These are phyloP conservation scores for Cryptosula pallasiana DNA, from an alignment of 2,888 invertebrate genomes.

Conservation along the genomic window DNA sequence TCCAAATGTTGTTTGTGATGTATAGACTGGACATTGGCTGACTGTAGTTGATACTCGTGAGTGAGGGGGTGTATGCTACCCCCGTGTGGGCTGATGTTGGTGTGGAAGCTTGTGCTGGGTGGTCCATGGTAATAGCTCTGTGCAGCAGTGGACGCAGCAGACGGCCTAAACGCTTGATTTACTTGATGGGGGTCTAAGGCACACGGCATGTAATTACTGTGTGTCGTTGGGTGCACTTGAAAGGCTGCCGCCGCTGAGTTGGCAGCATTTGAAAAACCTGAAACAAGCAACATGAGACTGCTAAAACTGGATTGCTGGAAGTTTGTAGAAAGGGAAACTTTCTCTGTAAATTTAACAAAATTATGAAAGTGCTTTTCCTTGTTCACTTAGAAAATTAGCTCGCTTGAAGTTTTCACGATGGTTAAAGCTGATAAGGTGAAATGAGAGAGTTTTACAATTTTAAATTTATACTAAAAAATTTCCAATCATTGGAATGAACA, in stretches of 20 bases:
- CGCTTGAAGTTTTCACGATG: too few relatives aligned
- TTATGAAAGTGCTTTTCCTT: too few relatives aligned
- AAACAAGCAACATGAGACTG: not conserved
- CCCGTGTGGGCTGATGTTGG: not conserved
- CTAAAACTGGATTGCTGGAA: too few relatives aligned
- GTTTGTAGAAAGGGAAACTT: too few relatives aligned
- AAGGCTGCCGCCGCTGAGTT: conserved; percentile 6
- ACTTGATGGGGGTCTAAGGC: conserved; percentile 1
- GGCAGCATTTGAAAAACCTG: conserved; percentile 20
- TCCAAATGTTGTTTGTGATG: not conserved
- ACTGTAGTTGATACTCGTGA: conserved; percentile 6
- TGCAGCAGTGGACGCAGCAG: not conserved
- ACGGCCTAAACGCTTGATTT: not conserved
- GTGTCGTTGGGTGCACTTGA: not conserved
- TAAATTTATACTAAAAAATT: too few relatives aligned
- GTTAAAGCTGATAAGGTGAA: too few relatives aligned
- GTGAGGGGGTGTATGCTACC: not conserved
- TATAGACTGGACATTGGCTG: not conserved
- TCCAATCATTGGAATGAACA: too few relatives aligned
- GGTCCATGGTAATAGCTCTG: not conserved
- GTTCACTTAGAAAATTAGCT: too few relatives aligned
- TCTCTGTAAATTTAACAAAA: too few relatives aligned
- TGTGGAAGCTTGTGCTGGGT: not conserved
- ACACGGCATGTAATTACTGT: conserved; percentile 11
- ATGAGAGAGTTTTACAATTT: too few relatives aligned